Base-by-base conservation (phyloP, 2,113 vertebrate species). In the Hydropotes inermis region DNA sequence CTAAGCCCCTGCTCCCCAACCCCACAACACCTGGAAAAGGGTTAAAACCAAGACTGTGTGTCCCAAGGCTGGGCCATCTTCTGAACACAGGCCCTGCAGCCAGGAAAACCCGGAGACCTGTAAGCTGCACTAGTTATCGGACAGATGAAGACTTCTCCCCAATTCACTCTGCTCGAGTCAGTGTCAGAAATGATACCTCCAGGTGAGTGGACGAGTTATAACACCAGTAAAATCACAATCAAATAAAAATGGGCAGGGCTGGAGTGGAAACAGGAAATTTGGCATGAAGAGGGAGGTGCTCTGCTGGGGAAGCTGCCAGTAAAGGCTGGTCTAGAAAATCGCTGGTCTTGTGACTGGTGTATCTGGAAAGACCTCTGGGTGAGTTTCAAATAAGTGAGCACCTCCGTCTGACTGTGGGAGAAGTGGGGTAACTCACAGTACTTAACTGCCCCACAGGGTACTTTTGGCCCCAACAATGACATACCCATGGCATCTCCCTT, bases 161-260 rank as follows among this genome's bases (percentile, higher is more conserved):
- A 96, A 97, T 60, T 81, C 79, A 91, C 92, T 97, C 79, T 58
- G 87, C 50, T 86, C 21, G 33, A 60, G 67, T 61, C 30, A 6
- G 50, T 54, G 85, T 33, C 5, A 92, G 84, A 91, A 89, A 94
- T 91, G 70, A 92, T 88, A 76, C 47, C 86, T 23, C 85, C 90
- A 97, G 96, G 89, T 97, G 94, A 94, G 89, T 43, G 57, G 85
- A 96, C 0, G 25, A 90, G 43, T 84, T 89, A 58, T 6, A 55
- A 97, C 52, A 27, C 60, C 64, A 79, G 58, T 52, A 89, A 94
- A 86, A 76, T 79, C 47, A 70, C 85, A 67, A 76, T 55, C 87
- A 87, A 95, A 30, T 86, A 11, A 64, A 96, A 90, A 6, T 5
- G 47, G 11, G 47, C 27, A 67, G 85, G 30, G 16, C n/a, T 83